Evolutionary conservation across 1,140 invertebrate species (phyloP), one percentile per base, ranked within the genome.

Genomic region (Condylostylus longicornis): DNA sequence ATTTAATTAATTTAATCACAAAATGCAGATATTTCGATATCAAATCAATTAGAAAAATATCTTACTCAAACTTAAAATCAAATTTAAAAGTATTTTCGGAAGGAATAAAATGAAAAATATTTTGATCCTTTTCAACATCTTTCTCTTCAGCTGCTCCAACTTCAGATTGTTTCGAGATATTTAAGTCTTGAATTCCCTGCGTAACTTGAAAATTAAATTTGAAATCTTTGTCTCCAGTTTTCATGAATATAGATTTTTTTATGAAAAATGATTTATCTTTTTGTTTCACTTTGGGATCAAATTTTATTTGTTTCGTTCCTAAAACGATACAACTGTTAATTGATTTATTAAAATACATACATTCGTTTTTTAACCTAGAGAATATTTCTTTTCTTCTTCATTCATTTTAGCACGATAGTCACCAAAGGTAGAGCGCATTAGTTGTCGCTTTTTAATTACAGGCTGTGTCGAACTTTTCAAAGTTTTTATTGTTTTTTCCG

Each of bases 321-420:
- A 33, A 36, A 47, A 38, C 36, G 37, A 31, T 14, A 44, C 2
- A 39, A 17, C 34, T 25, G 12, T 31, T 33, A 33, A 29, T 10
- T 14, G 36, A 18, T 15, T 25, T 7, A 29, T n/a, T 14, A 34
- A 14, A 37, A 18, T 28, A 34, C 25, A 28, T 38, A n/a, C 37
- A 18, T 12, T 8, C 29, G 1, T 23, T 18, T 14, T 7, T 35
- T 33, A 51, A 57, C 60, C 51, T 56, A 68, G 67, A 7, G 49
- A 49, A 37, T 64, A 53, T 60, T 77, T 78, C 41, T 75, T 77
- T 42, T 79, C 74, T 46, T 82, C 77, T 0, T 68, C 65, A n/a
- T 65, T 63, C 78, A 82, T 82, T 59, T 79, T 79, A 9, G 67
- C 60, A 45, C 78, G 63, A 47, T 82, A 82, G 55, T 82, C 75